These are phyloP conservation scores for Tetranychus truncatus DNA, from an alignment of 2,888 invertebrate genomes.

Conservation along the genomic window DNA sequence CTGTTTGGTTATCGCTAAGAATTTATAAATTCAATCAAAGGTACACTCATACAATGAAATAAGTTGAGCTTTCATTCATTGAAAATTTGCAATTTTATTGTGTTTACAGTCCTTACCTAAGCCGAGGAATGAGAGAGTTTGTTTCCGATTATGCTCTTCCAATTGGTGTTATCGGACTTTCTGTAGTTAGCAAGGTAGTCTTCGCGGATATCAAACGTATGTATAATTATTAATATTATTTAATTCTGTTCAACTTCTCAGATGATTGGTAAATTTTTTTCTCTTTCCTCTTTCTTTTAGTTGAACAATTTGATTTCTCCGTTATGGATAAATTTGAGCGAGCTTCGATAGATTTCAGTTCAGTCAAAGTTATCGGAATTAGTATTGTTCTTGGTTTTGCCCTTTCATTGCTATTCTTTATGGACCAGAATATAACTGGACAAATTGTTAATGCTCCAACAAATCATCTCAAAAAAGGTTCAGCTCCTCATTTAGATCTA, in stretches of 20 bases:
- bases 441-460: slow-evolving; percentile 42
- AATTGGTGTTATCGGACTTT: slow-evolving; percentile 32
- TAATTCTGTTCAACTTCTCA: not conserved
- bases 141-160: slow-evolving; percentile 35
- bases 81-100: no score
- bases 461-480: slow-evolving; percentile 42
- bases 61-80: not conserved
- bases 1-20: slow-evolving; percentile 37
- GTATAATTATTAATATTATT: no score
- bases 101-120: slow-evolving; percentile 16
- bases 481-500: slow-evolving; percentile 38
- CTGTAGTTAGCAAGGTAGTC: slow-evolving; percentile 32
- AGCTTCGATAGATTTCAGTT: slow-evolving; percentile 31
- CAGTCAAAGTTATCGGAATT: slow-evolving; percentile 31
- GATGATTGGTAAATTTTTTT: not conserved
- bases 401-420: slow-evolving; percentile 42
- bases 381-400: slow-evolving; percentile 38
- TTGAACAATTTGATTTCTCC: slow-evolving; percentile 19
- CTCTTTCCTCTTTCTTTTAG: slow-evolving; percentile 3
- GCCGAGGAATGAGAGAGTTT: slow-evolving; percentile 30
- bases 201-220: slow-evolving; percentile 27
- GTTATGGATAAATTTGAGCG: slow-evolving; percentile 22
- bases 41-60: slow-evolving; percentile 26
- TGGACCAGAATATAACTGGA: slow-evolving; percentile 44
- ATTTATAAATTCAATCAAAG: slow-evolving; percentile 38